phyloP scores from a whole-genome alignment of 2,113 vertebrate genomes.

The Cathartes aura region DNA sequence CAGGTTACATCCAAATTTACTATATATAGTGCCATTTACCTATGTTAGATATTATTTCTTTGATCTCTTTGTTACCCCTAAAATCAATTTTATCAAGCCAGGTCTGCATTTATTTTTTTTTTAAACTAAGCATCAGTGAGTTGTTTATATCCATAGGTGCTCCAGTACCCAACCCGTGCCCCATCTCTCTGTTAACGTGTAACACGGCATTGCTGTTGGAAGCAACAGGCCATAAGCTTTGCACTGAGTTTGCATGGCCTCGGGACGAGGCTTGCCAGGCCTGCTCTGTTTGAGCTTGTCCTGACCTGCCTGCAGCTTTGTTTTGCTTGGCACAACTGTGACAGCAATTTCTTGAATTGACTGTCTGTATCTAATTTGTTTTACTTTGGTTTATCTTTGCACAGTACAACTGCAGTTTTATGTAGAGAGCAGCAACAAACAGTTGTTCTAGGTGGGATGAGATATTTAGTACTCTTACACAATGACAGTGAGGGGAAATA shows the following conservation, averaged over 20 bases:
- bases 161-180: neutral
- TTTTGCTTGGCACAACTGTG: neutral
- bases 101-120: neutral
- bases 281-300: neutral
- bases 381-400: fast-evolving
- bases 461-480: neutral
- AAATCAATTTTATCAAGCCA: neutral
- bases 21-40: neutral
- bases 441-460: neutral
- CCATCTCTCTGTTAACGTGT: neutral
- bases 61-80: neutral
- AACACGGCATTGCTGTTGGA: neutral
- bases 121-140: neutral
- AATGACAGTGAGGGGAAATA: neutral
- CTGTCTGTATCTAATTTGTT: neutral
- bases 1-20: neutral
- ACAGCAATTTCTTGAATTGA: neutral
- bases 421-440: neutral
- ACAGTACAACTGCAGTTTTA: neutral
- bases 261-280: neutral
- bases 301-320: neutral
- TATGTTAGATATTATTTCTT: neutral
- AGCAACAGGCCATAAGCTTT: neutral
- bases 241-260: neutral
- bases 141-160: neutral